Base-by-base conservation (phyloP, 2,113 vertebrate species). In the Percopsis transmontana region DNA sequence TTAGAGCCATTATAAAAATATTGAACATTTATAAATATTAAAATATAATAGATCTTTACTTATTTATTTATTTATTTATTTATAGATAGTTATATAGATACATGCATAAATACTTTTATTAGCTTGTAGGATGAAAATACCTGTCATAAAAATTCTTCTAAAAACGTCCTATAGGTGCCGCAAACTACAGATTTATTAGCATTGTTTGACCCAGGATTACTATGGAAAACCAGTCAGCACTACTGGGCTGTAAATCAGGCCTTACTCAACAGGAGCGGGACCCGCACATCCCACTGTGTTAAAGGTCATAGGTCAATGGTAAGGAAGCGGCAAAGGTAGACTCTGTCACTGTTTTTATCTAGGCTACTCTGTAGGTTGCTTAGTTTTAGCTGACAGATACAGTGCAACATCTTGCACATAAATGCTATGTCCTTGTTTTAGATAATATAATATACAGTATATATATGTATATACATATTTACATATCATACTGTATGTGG, bases 191-290 rank as follows among this genome's bases (percentile, higher is more conserved):
- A 88, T 87, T 87, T 89, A 88, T 76, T 66, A 44, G 15, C 20
- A 23, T 3, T 21, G 54, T 66, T 45, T 79, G 78, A 88, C 86
- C 77, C 47, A 67, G 68, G 75, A 79, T 88, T 80, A 85, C 57
- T 66, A 41, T 62, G 23, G 65, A 78, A 80, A 72, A 68, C 55
- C 61, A 70, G 67, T 75, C 65, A 60, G 58, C 74, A 75, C 82
- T 78, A 72, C 81, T 66, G 80, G 2, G 39, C 70, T 77, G 72
- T 88, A 87, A 91, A 90, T 90, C 81, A 84, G 27, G 39, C 45
- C 19, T 18, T 62, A 51, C 56, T 58, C 66, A 70, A 65, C 64
- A 83, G 74, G 68, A 84, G 60, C 58, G 58, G 52, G 23, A 68
- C 41, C 52, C 58, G 54, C 44, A 70, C n/a, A 82, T 58, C 45